Conservation (phyloP, 2,888 invertebrate species). For the Abrostola triplasia region DNA sequence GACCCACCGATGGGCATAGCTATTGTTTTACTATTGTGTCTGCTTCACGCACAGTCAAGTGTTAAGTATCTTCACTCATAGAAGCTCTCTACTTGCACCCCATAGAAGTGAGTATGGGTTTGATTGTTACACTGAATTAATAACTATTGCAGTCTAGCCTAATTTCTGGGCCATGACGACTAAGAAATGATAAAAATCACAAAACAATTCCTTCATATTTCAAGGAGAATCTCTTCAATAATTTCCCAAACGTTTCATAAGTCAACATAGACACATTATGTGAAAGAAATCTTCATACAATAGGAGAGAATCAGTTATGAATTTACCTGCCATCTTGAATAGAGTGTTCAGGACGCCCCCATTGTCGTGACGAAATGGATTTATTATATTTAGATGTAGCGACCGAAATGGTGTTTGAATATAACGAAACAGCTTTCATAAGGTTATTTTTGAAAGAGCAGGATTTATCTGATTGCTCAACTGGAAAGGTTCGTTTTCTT, state of each 20-base stretch:
- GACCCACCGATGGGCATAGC: no score
- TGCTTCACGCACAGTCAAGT: no score
- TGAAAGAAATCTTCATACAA: slow-evolving; percentile 57
- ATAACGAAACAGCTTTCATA: slow-evolving; percentile 31
- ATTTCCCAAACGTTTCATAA: slow-evolving; percentile 30
- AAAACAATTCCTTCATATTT: not conserved
- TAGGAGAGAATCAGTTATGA: slow-evolving; percentile 60
- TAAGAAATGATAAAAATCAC: no score
- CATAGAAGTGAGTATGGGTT: no score
- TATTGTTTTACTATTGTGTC: no score
- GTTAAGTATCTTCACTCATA: no score
- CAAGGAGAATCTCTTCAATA: not conserved
- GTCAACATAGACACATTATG: slow-evolving; percentile 31
- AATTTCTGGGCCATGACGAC: no score
- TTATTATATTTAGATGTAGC: slow-evolving; percentile 61
- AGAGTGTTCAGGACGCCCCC: slow-evolving; percentile 52
- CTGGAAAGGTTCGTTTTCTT: not conserved
- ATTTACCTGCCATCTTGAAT: slow-evolving; percentile 61
- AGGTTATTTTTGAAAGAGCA: slow-evolving; percentile 13
- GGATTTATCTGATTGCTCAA: not conserved
- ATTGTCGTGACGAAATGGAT: slow-evolving; percentile 61
- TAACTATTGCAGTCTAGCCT: no score
- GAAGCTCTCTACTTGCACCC: no score
- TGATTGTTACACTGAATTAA: no score
- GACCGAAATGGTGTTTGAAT: slow-evolving; percentile 38